Conservation (phyloP, 2,797 vertebrate species). For the Furcifer pardalis region DNA sequence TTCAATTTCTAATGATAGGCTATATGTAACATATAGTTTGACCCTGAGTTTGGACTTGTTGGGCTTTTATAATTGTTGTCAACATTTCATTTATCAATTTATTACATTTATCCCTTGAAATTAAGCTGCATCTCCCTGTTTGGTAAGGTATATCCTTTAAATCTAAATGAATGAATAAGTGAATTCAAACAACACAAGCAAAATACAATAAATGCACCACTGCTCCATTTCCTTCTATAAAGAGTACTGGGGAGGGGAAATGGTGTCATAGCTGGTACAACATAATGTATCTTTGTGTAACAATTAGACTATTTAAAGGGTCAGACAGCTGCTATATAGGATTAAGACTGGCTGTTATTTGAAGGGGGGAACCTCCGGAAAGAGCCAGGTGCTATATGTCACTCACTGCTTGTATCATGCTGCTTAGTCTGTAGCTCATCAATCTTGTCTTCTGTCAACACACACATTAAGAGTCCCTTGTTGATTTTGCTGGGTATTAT, state of each 20-base stretch:
- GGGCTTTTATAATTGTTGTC: background rate
- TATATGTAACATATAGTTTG: background rate
- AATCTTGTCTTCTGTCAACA: background rate
- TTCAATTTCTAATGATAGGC: too few species aligned
- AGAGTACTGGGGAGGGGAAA: background rate
- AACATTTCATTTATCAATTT: background rate
- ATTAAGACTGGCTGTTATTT: constrained; percentile 6
- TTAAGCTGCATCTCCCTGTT: background rate
- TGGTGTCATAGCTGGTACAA: too few species aligned
- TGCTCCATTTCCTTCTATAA: background rate
- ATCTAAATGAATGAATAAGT: background rate
- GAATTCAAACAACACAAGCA: background rate
- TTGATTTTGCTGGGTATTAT: too few species aligned
- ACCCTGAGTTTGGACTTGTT: background rate
- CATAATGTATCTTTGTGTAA: background rate
- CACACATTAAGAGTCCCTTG: too few species aligned
- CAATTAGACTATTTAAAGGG: constrained; percentile 28
- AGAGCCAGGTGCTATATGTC: constrained; percentile 17
- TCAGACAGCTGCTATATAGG: constrained; percentile 18
- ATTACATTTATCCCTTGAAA: background rate
- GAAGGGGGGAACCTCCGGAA: background rate
- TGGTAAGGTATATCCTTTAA: background rate
- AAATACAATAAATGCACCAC: background rate
- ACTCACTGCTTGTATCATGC: background rate
- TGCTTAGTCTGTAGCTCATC: background rate